phyloP scores from a whole-genome alignment of 35 echinoderm and acorn worm species.

The Ophiothrix spiculata region DNA sequence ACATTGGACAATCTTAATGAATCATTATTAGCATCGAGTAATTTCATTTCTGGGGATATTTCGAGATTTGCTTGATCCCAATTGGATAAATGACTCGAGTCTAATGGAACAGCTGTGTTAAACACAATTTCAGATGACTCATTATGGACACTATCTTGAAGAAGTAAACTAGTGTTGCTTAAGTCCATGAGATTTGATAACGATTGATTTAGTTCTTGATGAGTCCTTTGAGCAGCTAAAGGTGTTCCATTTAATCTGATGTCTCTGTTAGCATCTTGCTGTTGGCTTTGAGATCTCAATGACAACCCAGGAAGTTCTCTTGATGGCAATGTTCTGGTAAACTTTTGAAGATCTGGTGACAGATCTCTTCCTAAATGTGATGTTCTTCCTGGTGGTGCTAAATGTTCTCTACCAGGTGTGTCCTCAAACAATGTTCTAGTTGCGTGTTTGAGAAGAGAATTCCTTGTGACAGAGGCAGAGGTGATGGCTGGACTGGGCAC shows the following conservation, averaged over 20 bases:
- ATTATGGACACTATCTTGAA: neutral
- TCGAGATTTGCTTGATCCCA: too few species aligned
- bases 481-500: neutral
- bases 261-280: neutral
- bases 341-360: too few species aligned
- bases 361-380: too few species aligned
- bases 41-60: too few species aligned
- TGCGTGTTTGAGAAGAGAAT: neutral
- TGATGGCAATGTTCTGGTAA: neutral
- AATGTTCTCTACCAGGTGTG: neutral
- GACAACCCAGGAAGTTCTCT: neutral
- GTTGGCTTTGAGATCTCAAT: neutral
- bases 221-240: neutral
- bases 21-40: too few species aligned
- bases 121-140: neutral
- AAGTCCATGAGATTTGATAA: neutral
- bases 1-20: too few species aligned
- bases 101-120: too few species aligned
- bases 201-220: neutral
- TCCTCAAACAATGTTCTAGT: slow-evolving; percentile 13
- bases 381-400: neutral
- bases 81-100: too few species aligned
- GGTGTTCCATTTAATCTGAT: neutral
- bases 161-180: neutral
- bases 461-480: neutral